Base-by-base conservation (phyloP, 1,140 invertebrate species). In the Lordiphosa collinella region DNA sequence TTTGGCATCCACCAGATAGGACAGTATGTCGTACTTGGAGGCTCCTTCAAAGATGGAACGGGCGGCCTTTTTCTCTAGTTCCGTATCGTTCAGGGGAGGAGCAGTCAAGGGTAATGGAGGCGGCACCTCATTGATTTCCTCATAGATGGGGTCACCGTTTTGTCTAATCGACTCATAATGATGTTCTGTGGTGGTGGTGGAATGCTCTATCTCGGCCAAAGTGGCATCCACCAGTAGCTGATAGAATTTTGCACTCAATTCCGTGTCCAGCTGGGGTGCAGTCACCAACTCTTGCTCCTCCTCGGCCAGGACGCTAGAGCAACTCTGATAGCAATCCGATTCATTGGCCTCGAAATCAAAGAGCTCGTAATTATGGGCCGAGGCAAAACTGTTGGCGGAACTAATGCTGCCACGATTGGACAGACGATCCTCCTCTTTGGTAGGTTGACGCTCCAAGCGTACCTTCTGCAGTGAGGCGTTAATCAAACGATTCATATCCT, bases 1-100 rank as follows among this genome's bases (percentile, higher is more conserved):
- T 89, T 95, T 94, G 13, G 95, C 95, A 86, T 95, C 95, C 35
- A 96, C 95, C 41, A 97, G 90, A 75, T 96, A 97, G 29, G 94
- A 96, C 4, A 97, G 90, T 59, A 97, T 95, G 71, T 97, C 96
- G 67, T 96, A 95, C 86, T 96, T 96, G 1, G 95, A 94, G 9
- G 96, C 94, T 22, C 94, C 94, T 89, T 95, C 94, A 85, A 96
- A 96, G 73, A 96, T 95, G 13, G 94, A 95, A 53, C 92, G 89
- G 75, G 90, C 90, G 88, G 90, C 91, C 91, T 92, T 90, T 86
- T 92, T 89, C 71, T 92, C 91, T 82, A 91, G 90, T 62, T 94
- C 93, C 49, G 93, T 92, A 36, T 92, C 92, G 61, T 93, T 90
- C 0, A 91, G 86, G 0, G 93, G 94, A 4, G 94, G 94, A 7